Base-by-base conservation (phyloP, 30 jellyfish, hydroid and myxozoan species). In the Clytia hemisphaerica region DNA sequence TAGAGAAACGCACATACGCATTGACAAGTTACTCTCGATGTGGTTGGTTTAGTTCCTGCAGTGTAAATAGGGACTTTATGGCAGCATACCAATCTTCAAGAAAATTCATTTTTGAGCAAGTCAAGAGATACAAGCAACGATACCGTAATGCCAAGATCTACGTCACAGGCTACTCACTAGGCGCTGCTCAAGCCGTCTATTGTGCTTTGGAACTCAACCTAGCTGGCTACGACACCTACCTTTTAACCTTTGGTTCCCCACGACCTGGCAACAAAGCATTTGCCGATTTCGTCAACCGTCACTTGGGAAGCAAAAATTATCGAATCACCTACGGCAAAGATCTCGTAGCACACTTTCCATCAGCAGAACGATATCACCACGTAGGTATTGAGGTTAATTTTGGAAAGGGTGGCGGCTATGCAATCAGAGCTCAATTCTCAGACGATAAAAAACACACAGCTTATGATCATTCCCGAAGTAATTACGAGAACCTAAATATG, bases 201-300 rank as follows among this genome's bases (percentile, higher is more conserved):
- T 27, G 30, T 2, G 60, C 60, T 3, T 27, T 9, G 2, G 60
- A 46, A n/a, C 24, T 46, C 4, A n/a, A 27, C 4, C 19, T n/a
- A 9, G 9, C 19, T 2, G 9, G 60, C 19, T 46, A 46, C 24
- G 60, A 46, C 24, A 31, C 24, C 3, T 4, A 46, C 24, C 60
- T 46, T 31, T n/a, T 46, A 46, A 46, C 60, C 30, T 46, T 46
- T 46, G 60, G 60, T 9, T 46, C 60, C 4, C 60, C 60, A 46
- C 3, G 60, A 46, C 30, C 24, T 46, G 60, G 60, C 19, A 46
- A 46, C 24, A 46, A 46, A 46, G 6, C 4, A 2, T 46, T 46
- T 46, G 19, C 60, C 24, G 60, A 46, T 4, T 46, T n/a, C 24
- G 60, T 46, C 24, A 2, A 46, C 9, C 19, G 24, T n/a, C 4